Base-by-base conservation (phyloP, 2,797 vertebrate species). In the Enteromius argenteus region DNA sequence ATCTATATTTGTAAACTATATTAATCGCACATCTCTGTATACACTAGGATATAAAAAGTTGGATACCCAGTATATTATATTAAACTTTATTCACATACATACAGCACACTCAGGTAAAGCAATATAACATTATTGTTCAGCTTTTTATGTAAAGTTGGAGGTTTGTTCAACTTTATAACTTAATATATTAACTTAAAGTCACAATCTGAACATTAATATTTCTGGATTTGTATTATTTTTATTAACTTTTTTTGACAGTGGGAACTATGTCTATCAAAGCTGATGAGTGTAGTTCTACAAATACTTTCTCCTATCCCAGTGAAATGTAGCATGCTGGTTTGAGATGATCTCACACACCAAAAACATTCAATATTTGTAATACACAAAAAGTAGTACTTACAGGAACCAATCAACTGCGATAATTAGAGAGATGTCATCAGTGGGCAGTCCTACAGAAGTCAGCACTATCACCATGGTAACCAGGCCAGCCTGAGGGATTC, bases 381-480 rank as follows among this genome's bases (percentile, higher is more conserved):
- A 81, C 53, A 51, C 23, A 66, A 51, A 37, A 56, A 58, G 10
- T 0, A 17, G 9, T 94, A 99, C 98, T 97, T 93, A 99, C 98
- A 99, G 92, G 90, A 99, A 98, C 98, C 98, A 99, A 92, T 99
- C 98, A 75, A 99, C 98, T 0, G 98, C 98, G 72, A 99, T 97
- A 92, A 99, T 99, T 79, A 99, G 96, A 0, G 95, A 94, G 94
- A 99, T 97, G 92, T 99, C 98, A 83, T 99, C 98, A 0, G 98
- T 99, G 82, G 98, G 98, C 87, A 99, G 93, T 68, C 98, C 98
- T 60, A 99, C 98, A 21, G 98, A 99, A 23, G 98, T 99, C 86
- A 99, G 92, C 80, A 99, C 98, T 60, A 99, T 99, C 88, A 99
- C 95, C 98, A 99, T 99, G 81, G 98, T 99, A 89, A 99, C 98